phyloP scores from a whole-genome alignment of 2,797 vertebrate species.

The Florisuga fusca region DNA sequence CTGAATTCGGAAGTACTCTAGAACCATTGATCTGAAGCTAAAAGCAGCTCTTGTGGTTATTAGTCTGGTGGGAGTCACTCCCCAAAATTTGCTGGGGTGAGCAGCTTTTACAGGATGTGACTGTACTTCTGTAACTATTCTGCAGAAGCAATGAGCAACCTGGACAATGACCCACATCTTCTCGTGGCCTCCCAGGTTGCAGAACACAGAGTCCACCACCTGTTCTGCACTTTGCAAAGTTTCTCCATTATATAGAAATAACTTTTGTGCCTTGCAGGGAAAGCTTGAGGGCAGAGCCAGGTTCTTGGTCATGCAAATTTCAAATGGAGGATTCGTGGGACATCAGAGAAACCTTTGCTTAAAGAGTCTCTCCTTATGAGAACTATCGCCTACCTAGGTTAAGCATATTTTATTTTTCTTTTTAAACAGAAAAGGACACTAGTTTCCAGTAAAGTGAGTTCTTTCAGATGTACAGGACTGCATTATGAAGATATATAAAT shows the following conservation, averaged over 20 bases:
- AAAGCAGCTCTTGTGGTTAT: not conserved
- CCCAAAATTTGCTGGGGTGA: not conserved
- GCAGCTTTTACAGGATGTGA: rapidly evolving
- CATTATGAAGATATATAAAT: not conserved
- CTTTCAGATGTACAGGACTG: not conserved
- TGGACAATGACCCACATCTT: not conserved
- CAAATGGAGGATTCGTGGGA: not conserved
- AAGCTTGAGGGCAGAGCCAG: not conserved
- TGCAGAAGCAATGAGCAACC: not conserved
- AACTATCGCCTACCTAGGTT: not conserved
- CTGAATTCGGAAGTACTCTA: not conserved
- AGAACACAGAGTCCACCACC: not conserved
- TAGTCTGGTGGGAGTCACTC: not conserved
- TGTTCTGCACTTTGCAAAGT: not conserved
- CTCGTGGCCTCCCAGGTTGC: not conserved
- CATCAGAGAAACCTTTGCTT: not conserved
- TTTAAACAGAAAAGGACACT: not conserved
- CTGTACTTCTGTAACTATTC: not conserved
- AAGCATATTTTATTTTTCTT: not conserved
- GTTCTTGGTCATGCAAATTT: not conserved
- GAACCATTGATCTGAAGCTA: not conserved
- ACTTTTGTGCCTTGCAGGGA: not conserved
- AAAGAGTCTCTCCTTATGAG: not conserved
- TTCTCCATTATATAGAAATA: not conserved
- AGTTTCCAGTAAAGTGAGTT: not conserved